A percentile compares a stretch with the other conserved stretches of the same genome.
Evolutionary conservation across 2,797 vertebrate genomes (phyloP).

Genomic region (Dipus sagitta): DNA sequence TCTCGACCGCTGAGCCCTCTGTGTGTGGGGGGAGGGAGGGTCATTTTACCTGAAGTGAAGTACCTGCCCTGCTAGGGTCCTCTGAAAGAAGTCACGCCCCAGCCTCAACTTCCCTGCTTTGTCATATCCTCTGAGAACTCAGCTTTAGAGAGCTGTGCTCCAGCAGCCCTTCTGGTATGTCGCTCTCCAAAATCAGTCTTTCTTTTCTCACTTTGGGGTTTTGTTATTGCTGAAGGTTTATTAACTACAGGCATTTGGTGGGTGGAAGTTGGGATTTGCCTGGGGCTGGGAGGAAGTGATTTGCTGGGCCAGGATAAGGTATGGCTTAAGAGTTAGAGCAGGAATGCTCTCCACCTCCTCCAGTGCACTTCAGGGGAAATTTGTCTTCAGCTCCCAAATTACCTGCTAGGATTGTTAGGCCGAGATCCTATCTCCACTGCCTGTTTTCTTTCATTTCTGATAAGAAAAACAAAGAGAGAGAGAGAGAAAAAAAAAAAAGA

Average conservation of each 20-base stretch:
- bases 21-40: neutral
- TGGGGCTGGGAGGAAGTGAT: conserved; percentile 81
- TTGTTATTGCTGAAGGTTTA: conserved; percentile 65
- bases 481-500: conserved; percentile 47
- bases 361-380: conserved; percentile 77
- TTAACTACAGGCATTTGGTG: conserved; percentile 77
- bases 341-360: conserved; percentile 80
- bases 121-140: neutral
- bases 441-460: conserved; percentile 78
- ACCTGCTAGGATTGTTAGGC: conserved; percentile 73
- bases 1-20: too few species aligned
- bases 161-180: conserved; percentile 32
- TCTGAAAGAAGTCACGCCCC: neutral
- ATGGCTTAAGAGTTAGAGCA: conserved; percentile 74
- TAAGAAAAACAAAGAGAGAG: conserved; percentile 63
- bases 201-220: conserved; percentile 54
- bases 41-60: conserved; percentile 1
- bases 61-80: neutral
- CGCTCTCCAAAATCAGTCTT: conserved; percentile 55
- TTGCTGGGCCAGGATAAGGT: conserved; percentile 75
- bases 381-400: conserved; percentile 82
- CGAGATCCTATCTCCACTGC: conserved; percentile 74
- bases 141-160: neutral
- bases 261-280: conserved; percentile 77
- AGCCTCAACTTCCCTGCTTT: neutral